Percentiles rank a stretch among this genome's conserved stretches.
Conservation (phyloP, 30 jellyfish, hydroid and myxozoan species). For the Rhopilema esculentum region DNA sequence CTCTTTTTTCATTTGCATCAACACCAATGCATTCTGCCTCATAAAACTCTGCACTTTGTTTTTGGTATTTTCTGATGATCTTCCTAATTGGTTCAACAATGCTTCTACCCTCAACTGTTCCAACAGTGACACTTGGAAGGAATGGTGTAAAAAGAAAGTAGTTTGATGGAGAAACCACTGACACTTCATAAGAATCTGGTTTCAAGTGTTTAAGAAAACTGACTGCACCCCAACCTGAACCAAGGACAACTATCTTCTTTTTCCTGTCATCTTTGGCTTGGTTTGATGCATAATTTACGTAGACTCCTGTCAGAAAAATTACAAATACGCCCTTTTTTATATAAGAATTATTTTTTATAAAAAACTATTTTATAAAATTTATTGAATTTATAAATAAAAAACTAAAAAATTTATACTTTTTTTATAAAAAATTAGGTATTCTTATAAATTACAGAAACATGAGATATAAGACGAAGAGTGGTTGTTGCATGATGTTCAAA, state of each 20-base stretch:
- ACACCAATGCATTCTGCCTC: slow-evolving; percentile 91
- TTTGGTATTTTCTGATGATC: slow-evolving; percentile 58
- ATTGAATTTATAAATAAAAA: no score
- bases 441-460: no score
- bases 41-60: slow-evolving; percentile 58
- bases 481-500: no score
- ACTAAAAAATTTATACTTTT: no score
- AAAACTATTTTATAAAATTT: no score
- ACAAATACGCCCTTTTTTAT: no score
- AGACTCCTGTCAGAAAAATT: not conserved
- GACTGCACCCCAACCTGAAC: slow-evolving; percentile 99
- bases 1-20: slow-evolving; percentile 45
- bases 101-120: slow-evolving; percentile 90
- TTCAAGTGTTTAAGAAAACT: slow-evolving; percentile 76
- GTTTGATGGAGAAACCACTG: slow-evolving; percentile 92
- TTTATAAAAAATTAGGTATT: no score
- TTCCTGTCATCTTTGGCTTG: slow-evolving; percentile 33
- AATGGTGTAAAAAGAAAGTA: slow-evolving; percentile 91
- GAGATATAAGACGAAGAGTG: no score
- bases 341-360: no score
- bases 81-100: slow-evolving; percentile 87
- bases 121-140: slow-evolving; percentile 96
- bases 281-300: not conserved
- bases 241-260: slow-evolving; percentile 81
- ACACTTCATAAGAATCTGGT: slow-evolving; percentile 75